These are phyloP conservation scores for Pelvicachromis taeniatus DNA, from an alignment of 2,113 vertebrate genomes.

Conservation along the genomic window DNA sequence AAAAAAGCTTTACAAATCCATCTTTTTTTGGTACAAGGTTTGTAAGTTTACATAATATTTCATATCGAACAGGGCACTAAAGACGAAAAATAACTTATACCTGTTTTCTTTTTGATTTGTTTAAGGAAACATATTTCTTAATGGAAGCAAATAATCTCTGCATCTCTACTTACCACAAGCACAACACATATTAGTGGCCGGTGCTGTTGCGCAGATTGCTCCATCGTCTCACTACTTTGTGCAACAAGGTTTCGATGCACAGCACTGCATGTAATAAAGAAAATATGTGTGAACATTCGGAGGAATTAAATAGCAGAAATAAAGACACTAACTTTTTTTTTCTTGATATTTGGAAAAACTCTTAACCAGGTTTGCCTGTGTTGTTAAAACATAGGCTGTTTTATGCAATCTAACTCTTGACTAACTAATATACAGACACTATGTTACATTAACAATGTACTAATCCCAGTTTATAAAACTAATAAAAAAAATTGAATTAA, in stretches of 20 bases:
- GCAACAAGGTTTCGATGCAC: background rate
- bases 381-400: conserved; percentile 1
- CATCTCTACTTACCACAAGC: background rate
- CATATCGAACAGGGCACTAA: background rate
- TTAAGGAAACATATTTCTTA: background rate
- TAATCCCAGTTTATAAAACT: conserved; percentile 27
- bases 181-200: background rate
- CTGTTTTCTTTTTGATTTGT: background rate
- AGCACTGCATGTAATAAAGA: background rate
- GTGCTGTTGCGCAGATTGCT: background rate
- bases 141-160: background rate
- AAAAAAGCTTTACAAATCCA: background rate
- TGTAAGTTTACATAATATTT: conserved; percentile 18
- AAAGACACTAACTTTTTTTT: background rate
- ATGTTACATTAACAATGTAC: conserved; percentile 28
- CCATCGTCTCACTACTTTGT: background rate
- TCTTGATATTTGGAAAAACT: background rate
- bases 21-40: background rate
- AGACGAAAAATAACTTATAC: background rate
- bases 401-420: conserved; percentile 23
- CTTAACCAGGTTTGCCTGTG: background rate
- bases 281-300: background rate
- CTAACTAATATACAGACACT: background rate
- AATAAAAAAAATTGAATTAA: conserved; percentile 33
- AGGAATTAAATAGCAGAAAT: background rate